Base-by-base conservation (phyloP, 2,888 invertebrate species). In the Amphiduros pacificus region DNA sequence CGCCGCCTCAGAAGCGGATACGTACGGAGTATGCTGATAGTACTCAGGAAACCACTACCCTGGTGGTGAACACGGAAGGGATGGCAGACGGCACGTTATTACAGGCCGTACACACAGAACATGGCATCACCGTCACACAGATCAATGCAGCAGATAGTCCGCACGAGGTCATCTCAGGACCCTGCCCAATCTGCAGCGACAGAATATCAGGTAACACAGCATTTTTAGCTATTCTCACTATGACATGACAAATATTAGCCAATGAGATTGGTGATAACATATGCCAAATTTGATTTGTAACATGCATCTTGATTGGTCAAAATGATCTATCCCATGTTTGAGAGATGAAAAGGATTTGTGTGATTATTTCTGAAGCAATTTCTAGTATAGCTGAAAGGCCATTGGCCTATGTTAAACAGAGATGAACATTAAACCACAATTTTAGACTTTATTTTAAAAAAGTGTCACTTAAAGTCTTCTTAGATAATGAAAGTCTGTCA, bases 111-210 rank as follows among this genome's bases (percentile, higher is more conserved):
- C 50, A 58, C n/a, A 32, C 54, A 14, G 58, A 36, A 17, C 44
- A 62, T 32, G 58, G 54, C 9, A 53, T 62, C 2, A 36, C 53
- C 4, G 48, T 60, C 28, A 24, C 36, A 4, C 44, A 48, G 24
- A 31, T 55, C 20, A 44, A 40, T 11, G n/a, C 24, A 6, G 56
- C 31, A 2, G 56, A 27, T 17, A 29, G 44, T 29, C 27, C 11
- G 22, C 59, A 32, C n/a, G 57, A 29, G 32, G 32, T 20, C 20
- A 44, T 44, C 20, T 44, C 44, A n/a, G 44, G 48, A 36, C 58
- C 52, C 28, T 55, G 55, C 28, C 55, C 80, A 9, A 70, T 80
- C 1, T 80, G 80, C 71, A 74, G 75, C 5, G 80, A 80, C 64
- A 73, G 71, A 62, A 69, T 78, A 26, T 78, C 78, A 71, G 78